Evolutionary conservation across 1,140 invertebrate genomes (phyloP), one percentile per base, ranked within the genome.

Genomic region (Sitobion miscanthi): DNA sequence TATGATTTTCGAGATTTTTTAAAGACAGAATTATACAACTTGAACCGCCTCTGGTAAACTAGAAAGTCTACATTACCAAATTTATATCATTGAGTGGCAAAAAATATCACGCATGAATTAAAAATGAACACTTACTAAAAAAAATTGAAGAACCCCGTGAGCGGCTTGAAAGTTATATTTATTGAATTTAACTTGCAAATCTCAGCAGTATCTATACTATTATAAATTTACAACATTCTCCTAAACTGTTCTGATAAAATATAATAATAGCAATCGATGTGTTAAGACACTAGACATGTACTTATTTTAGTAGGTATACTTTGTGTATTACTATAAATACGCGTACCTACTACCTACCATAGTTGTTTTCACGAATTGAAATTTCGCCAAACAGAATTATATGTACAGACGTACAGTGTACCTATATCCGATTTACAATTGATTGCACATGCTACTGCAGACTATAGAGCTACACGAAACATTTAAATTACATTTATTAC

Each of bases 1-100:
- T 85, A 85, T 85, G 82, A 83, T 83, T 83, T 83, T 83, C 38
- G 38, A 77, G 62, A 77, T 77, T 17, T 77, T 77, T 77, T 77
- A n/a, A 83, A 83, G 82, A 83, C 38, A 83, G 35, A 21, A 77
- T 77, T n/a, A n/a, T 83, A 83, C 23, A 83, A 38, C 77, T 38
- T 83, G 21, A 38, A 38, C 35, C 77, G 23, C 77, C 35, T 45
- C 23, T 45, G 42, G 38, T 23, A 83, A 83, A 83, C 38, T 83
- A 83, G 20, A 83, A 42, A 77, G 62, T n/a, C 30, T 77, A n/a
- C 62, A n/a, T 77, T n/a, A 77, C n/a, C 62, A 77, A 77, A 77
- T 77, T n/a, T 77, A n/a, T 77, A 77, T 77, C 30, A 77, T 77
- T n/a, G 62, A 77, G 30, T n/a, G n/a, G 1, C 14, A n/a, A 77